Evolutionary conservation across 1,140 invertebrate species (phyloP).

Genomic region (Zaprionus davidi): DNA sequence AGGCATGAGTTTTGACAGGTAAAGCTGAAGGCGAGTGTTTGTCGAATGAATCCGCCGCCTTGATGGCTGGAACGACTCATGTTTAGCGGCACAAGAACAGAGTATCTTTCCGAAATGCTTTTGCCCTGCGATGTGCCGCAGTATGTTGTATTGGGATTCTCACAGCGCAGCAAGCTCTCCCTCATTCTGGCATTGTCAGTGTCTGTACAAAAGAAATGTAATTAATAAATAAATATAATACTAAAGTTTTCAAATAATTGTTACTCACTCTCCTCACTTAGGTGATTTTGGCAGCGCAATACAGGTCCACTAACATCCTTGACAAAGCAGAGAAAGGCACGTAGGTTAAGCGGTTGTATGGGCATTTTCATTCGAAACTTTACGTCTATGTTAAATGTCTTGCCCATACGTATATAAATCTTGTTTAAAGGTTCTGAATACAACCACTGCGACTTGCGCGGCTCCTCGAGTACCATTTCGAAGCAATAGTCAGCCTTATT

Average conservation of each 20-base stretch:
- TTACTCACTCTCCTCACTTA: constrained; percentile 66
- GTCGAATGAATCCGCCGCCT: constrained; percentile 46
- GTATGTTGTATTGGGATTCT: constrained; percentile 70
- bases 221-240: neutral
- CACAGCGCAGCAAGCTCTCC: constrained; percentile 69
- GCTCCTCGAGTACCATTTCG: constrained; percentile 59
- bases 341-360: constrained; percentile 65
- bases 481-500: constrained; percentile 71
- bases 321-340: constrained; percentile 69
- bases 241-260: too few species aligned
- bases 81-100: constrained; percentile 71
- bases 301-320: constrained; percentile 78
- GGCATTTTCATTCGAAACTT: constrained; percentile 67
- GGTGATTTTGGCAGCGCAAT: constrained; percentile 77
- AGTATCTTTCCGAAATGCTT: constrained; percentile 76
- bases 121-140: constrained; percentile 67
- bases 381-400: constrained; percentile 71
- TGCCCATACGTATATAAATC: constrained; percentile 74
- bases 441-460: constrained; percentile 64
- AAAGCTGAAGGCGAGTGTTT: constrained; percentile 76
- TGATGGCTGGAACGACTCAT: constrained; percentile 47
- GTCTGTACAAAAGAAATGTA: constrained; percentile 20
- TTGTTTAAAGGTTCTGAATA: constrained; percentile 64
- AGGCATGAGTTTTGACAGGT: constrained; percentile 80
- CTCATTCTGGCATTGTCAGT: constrained; percentile 40